Base-by-base conservation (phyloP, 2,888 invertebrate species). In the Elegia similella region DNA sequence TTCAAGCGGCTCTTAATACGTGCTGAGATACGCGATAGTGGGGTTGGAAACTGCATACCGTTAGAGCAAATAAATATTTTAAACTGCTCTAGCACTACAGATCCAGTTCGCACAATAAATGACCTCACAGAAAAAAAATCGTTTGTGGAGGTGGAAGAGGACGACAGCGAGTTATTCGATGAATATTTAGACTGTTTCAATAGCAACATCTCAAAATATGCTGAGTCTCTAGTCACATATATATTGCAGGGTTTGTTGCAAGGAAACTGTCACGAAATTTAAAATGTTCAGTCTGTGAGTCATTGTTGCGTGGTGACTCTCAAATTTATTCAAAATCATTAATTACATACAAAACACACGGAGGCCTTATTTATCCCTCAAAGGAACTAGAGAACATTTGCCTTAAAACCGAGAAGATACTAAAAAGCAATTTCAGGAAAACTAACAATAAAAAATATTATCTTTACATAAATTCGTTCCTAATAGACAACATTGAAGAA, bases 61-160 rank as follows among this genome's bases (percentile, higher is more conserved):
- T 16, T 66, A 12, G 59, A 63, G 29, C 61, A 66, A 46, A 50
- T 66, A 7, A 60, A 57, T 32, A 63, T 66, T 43, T 55, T 64
- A 16, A 66, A 50, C 0, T 64, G 64, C 23, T 59, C 61, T 0
- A 64, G 63, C 29, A 60, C 59, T 17, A 62, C 16, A 17, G 17
- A 57, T 16, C 60, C 59, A n/a, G 52, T 62, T 13, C 10, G 17
- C 16, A 44, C 17, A 8, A 44, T 44, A 17, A 44, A 44, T 23
- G 44, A 44, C 7, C 17, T 44, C 10, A 47, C 64, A 13, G 44
- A 60, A 8, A 48, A 58, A 8, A n/a, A n/a, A n/a, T 2, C 7
- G 10, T 56, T 57, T 42, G 53, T 55, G 6, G 56, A 60, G 13
- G 13, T 62, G 0, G 10, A 43, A 0, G 59, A 62, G 42, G 60